Evolutionary conservation across 2,113 vertebrate species (phyloP).

Genomic region (Engraulis encrasicolus): DNA sequence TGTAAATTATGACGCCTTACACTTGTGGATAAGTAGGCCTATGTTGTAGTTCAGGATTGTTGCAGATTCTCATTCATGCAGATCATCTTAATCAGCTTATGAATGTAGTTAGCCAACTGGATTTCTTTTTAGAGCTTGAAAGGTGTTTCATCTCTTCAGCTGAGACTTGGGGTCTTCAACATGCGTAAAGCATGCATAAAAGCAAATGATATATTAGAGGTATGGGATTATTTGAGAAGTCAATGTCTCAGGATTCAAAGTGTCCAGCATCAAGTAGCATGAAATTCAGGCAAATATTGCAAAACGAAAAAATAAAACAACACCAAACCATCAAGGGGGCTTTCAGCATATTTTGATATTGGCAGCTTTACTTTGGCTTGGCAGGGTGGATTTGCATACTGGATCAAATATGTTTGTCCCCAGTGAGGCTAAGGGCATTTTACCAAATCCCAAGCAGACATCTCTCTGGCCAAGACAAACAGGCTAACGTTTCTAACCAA

Average conservation of each 20-base stretch:
- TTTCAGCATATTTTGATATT: background rate
- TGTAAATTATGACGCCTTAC: background rate
- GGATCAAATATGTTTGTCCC: background rate
- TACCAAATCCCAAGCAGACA: conserved; percentile 14
- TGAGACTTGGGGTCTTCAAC: background rate
- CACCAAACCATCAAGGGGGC: background rate
- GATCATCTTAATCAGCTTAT: too few relatives aligned
- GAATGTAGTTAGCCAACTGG: too few relatives aligned
- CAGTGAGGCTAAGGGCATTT: background rate
- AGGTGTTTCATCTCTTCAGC: too few relatives aligned
- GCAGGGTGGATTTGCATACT: conserved; percentile 2
- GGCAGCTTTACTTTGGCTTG: background rate
- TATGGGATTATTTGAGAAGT: background rate
- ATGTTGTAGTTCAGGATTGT: too few relatives aligned
- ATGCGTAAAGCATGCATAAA: background rate
- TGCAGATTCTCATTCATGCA: too few relatives aligned
- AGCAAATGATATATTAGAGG: background rate
- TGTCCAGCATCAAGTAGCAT: background rate
- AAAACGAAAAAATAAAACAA: background rate
- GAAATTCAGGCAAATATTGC: background rate
- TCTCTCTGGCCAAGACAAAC: background rate
- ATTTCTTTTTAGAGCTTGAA: too few relatives aligned
- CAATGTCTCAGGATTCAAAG: background rate
- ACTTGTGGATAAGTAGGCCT: background rate
- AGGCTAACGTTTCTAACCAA: conserved; percentile 14